Base-by-base conservation (phyloP, 2,113 vertebrate species). In the Muscicapa adusta region DNA sequence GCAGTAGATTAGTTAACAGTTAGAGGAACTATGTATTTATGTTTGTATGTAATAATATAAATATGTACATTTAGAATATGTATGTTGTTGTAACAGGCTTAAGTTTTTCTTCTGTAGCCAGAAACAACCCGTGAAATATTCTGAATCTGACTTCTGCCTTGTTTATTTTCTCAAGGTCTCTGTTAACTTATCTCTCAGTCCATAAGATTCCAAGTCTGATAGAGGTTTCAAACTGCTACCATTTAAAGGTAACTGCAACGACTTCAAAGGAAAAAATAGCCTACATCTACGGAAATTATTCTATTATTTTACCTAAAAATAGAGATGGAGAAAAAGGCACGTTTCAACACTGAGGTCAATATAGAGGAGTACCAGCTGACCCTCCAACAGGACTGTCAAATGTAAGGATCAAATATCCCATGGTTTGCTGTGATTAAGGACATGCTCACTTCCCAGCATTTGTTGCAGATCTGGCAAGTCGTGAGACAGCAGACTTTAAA, bases 401-500 rank as follows among this genome's bases (percentile, higher is more conserved):
- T 12, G 10, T 43, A 31, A 80, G 43, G 63, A 86, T 50, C 62
- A 74, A 80, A 88, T 66, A 88, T 66, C 38, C 42, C 87, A 73
- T 43, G 33, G 63, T 82, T 82, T 93, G 50, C 54, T 36, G 19
- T 43, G 38, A 89, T 89, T 91, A 85, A 94, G 74, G 54, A 88
- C 36, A 45, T 45, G 36, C 26, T 88, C 10, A 1, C n/a, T 90
- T 93, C 67, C 67, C 89, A 94, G 81, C 71, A 88, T 77, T 88
- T 86, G 85, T 56, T 95, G 75, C 75, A 95, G 70, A 62, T 94
- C 82, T 95, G 82, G 56, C 90, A 88, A 95, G 72, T 85, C 38
- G 45, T 89, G 91, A 95, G 88, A 93, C 78, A 94, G 91, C 89
- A 95, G 58, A 91, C 38, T 82, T 89, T 74, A 95, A 79, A 96